Base-by-base conservation (phyloP, 2,888 invertebrate genomes). In the Halictus quadricinctus region DNA sequence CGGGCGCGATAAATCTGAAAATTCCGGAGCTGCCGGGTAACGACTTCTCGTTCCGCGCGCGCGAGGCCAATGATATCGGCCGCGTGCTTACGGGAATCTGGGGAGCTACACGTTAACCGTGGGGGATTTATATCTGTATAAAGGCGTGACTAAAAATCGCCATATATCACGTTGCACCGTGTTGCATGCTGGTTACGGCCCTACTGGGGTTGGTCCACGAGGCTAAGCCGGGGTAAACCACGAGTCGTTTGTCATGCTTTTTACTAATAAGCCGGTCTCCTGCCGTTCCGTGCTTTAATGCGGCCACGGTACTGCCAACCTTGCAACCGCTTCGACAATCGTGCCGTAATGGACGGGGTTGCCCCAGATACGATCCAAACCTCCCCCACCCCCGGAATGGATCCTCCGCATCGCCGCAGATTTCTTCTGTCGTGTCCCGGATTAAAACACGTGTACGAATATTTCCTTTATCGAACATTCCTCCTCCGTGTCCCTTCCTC, bases 121-220 rank as follows among this genome's bases (percentile, higher is more conserved):
- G 41, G 69, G 87, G 90, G 91, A 92, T 92, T 92, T 92, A 92
- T 92, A 91, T 92, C 92, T 88, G 92, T 90, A 93, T 92, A 92
- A 93, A 93, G 91, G 92, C 92, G 91, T 93, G 92, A 93, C 93
- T 93, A 92, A 93, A 93, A 93, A 93, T 93, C 89, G 92, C 89
- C 90, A 91, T 93, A 93, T 92, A 92, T 93, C 92, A 92, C 86
- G 60, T 70, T 81, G 91, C 89, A 89, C 89, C 89, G 87, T 91
- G 90, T 89, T 88, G 93, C 90, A 89, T 88, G 87, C 88, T 85
- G 88, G 92, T 88, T 92, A 92, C 92, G 89, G 90, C 90, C 90
- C 91, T 89, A 89, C 90, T 87, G 92, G 92, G 92, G 92, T 90
- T 90, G 90, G 90, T 90, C 88, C 85, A 83, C 88, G 87, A 86